Base-by-base conservation (phyloP, 2,797 vertebrate genomes). In the Ptychadena robeensis region DNA sequence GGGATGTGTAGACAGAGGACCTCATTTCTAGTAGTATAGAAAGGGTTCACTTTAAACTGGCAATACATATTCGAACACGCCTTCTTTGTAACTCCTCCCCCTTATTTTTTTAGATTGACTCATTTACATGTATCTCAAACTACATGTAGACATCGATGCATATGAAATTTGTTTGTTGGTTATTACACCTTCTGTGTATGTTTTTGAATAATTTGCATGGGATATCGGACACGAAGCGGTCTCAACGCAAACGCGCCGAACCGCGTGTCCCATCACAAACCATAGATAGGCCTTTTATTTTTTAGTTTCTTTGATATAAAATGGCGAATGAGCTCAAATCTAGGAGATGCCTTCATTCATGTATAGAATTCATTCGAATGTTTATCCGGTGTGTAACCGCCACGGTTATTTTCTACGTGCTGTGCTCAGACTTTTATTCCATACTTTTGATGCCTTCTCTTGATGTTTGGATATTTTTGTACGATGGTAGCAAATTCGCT, bases 121-220 rank as follows among this genome's bases (percentile, higher is more conserved):
- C 59, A 61, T 61, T 40, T 57, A 61, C 59, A 61, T 61, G 59
- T 61, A 61, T 4, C 25, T 61, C 27, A 61, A 11, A 61, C 25
- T 27, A 61, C 59, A 61, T 61, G 59, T 61, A 61, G 59, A 28
- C 59, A 61, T 61, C 9, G 2, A 28, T 61, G 11, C 9, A 2
- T 61, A 61, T 61, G 59, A 61, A 61, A 61, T 61, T 53, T 48
- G 57, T 61, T 25, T 59, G 10, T 59, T 61, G 59, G 59, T 22
- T 22, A 61, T 12, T 18, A 6, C 14, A 61, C 27, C 59, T 27
- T 27, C 9, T 25, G 12, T 61, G 59, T 61, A 25, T 28, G n/a
- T 28, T 53, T 44, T 22, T 53, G 7, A 53, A 53, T 53, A 53
- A 15, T 22, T 6, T 53, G 44, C 18, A 53, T 53, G 44, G 44